Percentiles rank a stretch among this genome's conserved stretches.
Conservation (phyloP, 2,113 vertebrate species). For the Bambusicola thoracicus region DNA sequence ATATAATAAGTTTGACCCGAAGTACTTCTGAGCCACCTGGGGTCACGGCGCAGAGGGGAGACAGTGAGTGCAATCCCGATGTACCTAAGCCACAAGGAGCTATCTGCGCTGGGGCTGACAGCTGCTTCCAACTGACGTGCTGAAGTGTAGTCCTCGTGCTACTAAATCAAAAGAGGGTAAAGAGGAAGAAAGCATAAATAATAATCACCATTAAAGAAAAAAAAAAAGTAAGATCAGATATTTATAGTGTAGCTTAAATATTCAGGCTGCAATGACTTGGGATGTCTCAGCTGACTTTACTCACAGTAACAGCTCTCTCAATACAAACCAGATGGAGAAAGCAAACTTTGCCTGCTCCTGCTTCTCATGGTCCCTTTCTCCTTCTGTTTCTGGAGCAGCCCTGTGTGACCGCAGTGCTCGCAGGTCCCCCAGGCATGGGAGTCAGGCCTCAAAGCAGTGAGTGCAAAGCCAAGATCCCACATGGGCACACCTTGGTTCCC, state of each 20-base stretch:
- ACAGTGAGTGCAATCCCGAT: background rate
- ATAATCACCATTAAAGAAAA: conserved; percentile 38
- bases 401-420: background rate
- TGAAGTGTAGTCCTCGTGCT: conserved; percentile 1
- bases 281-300: conserved; percentile 68
- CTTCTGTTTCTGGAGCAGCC: background rate
- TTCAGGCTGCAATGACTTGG: conserved; percentile 54
- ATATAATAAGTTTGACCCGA: conserved; percentile 78
- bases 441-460: background rate
- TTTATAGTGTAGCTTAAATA: conserved; percentile 68
- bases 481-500: background rate
- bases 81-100: rapidly evolving
- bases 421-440: background rate
- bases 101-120: background rate
- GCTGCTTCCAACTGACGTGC: conserved; percentile 8
- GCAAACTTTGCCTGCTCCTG: conserved; percentile 59
- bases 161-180: conserved; percentile 59
- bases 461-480: background rate
- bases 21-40: conserved; percentile 67
- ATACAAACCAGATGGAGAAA: conserved; percentile 75
- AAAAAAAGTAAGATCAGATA: background rate
- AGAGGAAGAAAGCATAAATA: conserved; percentile 64
- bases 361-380: conserved; percentile 20
- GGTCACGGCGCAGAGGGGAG: background rate
- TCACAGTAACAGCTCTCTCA: conserved; percentile 64